phyloP scores from a whole-genome alignment of 2,113 vertebrate species.

The Channa maculata region DNA sequence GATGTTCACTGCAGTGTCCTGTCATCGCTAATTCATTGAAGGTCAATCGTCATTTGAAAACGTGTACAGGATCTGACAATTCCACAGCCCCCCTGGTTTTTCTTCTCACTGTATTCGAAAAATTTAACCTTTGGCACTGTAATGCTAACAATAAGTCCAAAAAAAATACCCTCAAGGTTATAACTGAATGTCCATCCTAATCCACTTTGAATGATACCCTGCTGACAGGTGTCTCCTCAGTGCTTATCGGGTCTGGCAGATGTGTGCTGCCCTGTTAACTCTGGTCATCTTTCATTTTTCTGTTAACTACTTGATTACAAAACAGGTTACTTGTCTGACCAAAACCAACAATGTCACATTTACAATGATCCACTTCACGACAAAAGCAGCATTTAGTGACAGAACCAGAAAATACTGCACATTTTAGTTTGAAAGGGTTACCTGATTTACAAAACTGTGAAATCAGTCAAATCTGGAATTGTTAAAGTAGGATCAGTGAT shows the following conservation, averaged over 20 bases:
- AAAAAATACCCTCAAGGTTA: slow-evolving; percentile 67
- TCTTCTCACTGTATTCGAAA: slow-evolving; percentile 51
- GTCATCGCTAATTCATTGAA: slow-evolving; percentile 74
- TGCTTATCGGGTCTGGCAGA: slow-evolving; percentile 74
- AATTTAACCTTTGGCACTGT: slow-evolving; percentile 67
- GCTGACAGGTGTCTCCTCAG: slow-evolving; percentile 70
- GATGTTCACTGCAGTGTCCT: slow-evolving; percentile 63
- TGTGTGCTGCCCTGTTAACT: slow-evolving; percentile 37
- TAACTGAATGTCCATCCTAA: slow-evolving; percentile 66
- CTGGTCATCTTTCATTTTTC: slow-evolving; percentile 1
- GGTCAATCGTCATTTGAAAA: slow-evolving; percentile 82
- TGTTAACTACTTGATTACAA: no score
- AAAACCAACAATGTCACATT: not conserved
- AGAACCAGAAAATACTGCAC: not conserved
- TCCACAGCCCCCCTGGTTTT: slow-evolving; percentile 57
- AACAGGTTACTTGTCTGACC: not conserved
- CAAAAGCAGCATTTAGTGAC: not conserved
- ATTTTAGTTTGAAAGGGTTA: not conserved
- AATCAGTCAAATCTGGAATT: no score
- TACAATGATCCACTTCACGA: not conserved
- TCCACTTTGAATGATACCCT: slow-evolving; percentile 71
- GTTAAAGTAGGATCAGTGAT: no score
- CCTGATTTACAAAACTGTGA: no score
- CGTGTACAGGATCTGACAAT: slow-evolving; percentile 65
- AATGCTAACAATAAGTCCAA: slow-evolving; percentile 31